A percentile compares a stretch with the other conserved stretches of the same genome.
Conservation (phyloP, 2,888 invertebrate genomes). For the Trichopoda pennipes region DNA sequence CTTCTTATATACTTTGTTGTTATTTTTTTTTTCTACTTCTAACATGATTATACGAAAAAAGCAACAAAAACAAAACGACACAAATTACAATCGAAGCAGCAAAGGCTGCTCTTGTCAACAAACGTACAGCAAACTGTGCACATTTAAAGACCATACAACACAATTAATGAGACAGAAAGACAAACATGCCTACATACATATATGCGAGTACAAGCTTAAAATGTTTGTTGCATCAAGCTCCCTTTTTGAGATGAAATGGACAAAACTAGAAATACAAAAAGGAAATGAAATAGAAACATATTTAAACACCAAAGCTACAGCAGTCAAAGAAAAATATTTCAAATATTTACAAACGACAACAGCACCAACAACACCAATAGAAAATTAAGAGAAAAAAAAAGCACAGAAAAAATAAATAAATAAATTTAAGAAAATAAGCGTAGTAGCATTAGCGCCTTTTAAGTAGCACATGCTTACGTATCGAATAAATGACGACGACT, state of each 20-base stretch:
- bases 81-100: constrained; percentile 41
- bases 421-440: constrained; percentile 50
- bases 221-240: constrained; percentile 61
- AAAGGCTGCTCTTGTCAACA: constrained; percentile 57
- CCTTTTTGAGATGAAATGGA: constrained; percentile 66
- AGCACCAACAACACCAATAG: constrained; percentile 32
- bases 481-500: constrained; percentile 16
- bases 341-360: constrained; percentile 64
- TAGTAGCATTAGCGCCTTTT: constrained; percentile 67
- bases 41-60: constrained; percentile 49
- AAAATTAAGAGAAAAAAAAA: constrained; percentile 26
- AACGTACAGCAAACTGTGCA: constrained; percentile 16
- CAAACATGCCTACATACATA: neutral
- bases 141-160: constrained; percentile 22
- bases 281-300: constrained; percentile 23
- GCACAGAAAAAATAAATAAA: neutral
- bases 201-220: constrained; percentile 3
- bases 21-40: constrained; percentile 16
- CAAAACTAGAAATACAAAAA: constrained; percentile 53
- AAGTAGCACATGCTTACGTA: constrained; percentile 54
- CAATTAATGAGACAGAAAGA: constrained; percentile 36
- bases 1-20: constrained; percentile 23
- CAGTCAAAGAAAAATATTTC: constrained; percentile 57
- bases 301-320: constrained; percentile 55
- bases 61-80: constrained; percentile 29